A percentile compares a stretch with the other conserved stretches of the same genome.
These are phyloP conservation scores for Psephotus haematonotus DNA, from an alignment of 2,113 vertebrate species.

Conservation along the genomic window DNA sequence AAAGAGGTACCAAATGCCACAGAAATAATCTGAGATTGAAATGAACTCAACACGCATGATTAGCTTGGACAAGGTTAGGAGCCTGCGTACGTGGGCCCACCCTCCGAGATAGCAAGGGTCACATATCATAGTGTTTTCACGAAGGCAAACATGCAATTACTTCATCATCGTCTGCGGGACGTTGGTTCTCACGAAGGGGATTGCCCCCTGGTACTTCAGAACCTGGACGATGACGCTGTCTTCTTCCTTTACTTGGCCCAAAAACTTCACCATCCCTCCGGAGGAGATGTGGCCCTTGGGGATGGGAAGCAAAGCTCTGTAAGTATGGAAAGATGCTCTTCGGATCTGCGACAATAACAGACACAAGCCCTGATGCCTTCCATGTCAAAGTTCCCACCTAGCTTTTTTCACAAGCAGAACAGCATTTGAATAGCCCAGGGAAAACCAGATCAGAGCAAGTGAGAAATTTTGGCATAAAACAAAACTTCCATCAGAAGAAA, in stretches of 20 bases:
- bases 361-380: not conserved
- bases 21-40: not conserved
- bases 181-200: conserved; percentile 92
- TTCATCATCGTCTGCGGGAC: conserved; percentile 84
- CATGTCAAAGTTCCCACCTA: not conserved
- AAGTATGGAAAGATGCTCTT: not conserved
- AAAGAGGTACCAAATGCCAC: not conserved
- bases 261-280: conserved; percentile 76
- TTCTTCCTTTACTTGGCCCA: conserved; percentile 66
- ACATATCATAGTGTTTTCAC: not conserved
- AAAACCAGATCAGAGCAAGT: not conserved
- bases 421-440: not conserved
- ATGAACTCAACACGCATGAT: not conserved
- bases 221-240: conserved; percentile 87
- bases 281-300: conserved; percentile 79
- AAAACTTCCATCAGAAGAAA: not conserved
- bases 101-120: not conserved
- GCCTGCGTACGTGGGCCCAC: too few relatives aligned
- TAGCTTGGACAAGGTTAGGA: not conserved
- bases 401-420: not conserved
- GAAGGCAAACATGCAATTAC: conserved; percentile 47
- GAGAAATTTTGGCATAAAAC: not conserved
- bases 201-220: conserved; percentile 87
- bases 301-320: not conserved
- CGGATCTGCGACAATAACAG: not conserved